A percentile compares a stretch with the other conserved stretches of the same genome.
phyloP scores from a whole-genome alignment of 2,888 invertebrate genomes.

The Dorcus parallelipipedus region DNA sequence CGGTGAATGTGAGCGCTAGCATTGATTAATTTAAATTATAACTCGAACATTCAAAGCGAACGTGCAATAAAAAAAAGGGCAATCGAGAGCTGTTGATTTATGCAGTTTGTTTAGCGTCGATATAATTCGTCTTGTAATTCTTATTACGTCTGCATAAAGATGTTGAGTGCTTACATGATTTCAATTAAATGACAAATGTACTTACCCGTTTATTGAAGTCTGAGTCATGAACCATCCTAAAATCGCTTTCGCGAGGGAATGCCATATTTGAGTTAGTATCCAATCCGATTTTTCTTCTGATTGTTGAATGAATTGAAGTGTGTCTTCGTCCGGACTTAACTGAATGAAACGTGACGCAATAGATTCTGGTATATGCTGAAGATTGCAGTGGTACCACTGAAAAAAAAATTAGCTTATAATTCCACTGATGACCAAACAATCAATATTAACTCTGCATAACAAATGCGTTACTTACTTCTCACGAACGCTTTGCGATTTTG shows the following conservation, averaged over 20 bases:
- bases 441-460: too few relatives aligned
- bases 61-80: not conserved
- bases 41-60: not conserved
- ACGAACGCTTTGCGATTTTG: too few relatives aligned
- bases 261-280: conserved; percentile 87
- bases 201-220: conserved; percentile 93
- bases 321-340: conserved; percentile 68
- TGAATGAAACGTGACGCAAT: conserved; percentile 62
- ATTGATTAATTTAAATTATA: too few relatives aligned
- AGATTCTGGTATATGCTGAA: conserved; percentile 53
- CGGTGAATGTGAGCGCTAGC: too few relatives aligned
- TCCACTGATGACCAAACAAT: too few relatives aligned
- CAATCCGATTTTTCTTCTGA: conserved; percentile 80
- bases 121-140: too few relatives aligned
- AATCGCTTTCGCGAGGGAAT: conserved; percentile 79
- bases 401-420: conserved; percentile 17
- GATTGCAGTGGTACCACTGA: conserved; percentile 73
- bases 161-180: too few relatives aligned
- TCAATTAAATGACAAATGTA: conserved; percentile 26
- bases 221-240: conserved; percentile 88
- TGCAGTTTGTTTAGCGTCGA: not conserved
- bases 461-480: too few relatives aligned
- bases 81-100: not conserved
- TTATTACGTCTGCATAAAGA: too few relatives aligned
- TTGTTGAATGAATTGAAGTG: conserved; percentile 67